Base-by-base conservation (phyloP, 2,888 invertebrate genomes). In the Flabesymbios commensalis region DNA sequence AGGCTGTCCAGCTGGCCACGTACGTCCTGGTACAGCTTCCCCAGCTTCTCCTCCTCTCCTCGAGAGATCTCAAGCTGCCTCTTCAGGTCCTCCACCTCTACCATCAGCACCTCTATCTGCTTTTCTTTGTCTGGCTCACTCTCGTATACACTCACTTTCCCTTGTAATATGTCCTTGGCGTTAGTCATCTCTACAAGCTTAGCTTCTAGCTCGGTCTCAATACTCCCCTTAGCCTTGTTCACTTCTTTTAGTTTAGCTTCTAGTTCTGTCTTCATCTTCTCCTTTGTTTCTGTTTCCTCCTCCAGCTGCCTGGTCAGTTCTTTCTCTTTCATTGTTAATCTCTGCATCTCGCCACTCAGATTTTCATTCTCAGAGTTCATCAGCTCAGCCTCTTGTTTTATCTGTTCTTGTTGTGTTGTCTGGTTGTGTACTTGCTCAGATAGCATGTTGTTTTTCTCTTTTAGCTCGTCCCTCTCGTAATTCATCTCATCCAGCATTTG, bases 391-490 rank as follows among this genome's bases (percentile, higher is more conserved):
- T n/a, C n/a, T n/a, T n/a, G n/a, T n/a, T n/a, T n/a, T n/a, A n/a
- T n/a, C n/a, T n/a, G n/a, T n/a, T n/a, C n/a, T n/a, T n/a, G n/a
- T n/a, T n/a, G n/a, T n/a, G n/a, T n/a, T n/a, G n/a, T n/a, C n/a
- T n/a, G n/a, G n/a, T n/a, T n/a, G n/a, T n/a, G n/a, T n/a, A n/a
- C n/a, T n/a, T n/a, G n/a, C n/a, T n/a, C n/a, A n/a, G n/a, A n/a
- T n/a, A n/a, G n/a, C n/a, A n/a, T n/a, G n/a, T n/a, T n/a, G 19
- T 42, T 36, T 31, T 59, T 61, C 47, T 69, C 69, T 5, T 39
- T 58, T 39, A 63, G 26, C 47, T 65, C 64, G 33, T 68, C 67
- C 26, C 67, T 39, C 48, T 69, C 67, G 36, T 62, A 65, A 22
- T 47, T 53, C 28, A 65, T n/a, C 32, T 68, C 62, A 14, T 65